These are phyloP conservation scores for Corythaeola cristata DNA, from an alignment of 2,113 vertebrate species.

Conservation along the genomic window DNA sequence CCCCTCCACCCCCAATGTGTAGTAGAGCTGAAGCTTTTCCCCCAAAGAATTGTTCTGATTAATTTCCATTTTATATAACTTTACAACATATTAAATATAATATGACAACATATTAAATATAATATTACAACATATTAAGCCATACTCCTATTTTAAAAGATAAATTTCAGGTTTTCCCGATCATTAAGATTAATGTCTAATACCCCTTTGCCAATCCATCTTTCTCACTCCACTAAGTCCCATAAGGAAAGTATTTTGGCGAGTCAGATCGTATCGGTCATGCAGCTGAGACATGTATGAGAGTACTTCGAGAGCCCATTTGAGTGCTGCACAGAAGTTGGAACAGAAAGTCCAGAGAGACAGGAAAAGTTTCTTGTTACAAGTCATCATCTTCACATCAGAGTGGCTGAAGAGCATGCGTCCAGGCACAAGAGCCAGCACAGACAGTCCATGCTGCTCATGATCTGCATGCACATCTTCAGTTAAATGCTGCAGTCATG, in stretches of 20 bases:
- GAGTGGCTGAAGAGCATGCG: background rate
- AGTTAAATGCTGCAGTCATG: fast-evolving
- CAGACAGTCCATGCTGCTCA: background rate
- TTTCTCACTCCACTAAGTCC: background rate
- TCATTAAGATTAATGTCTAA: background rate
- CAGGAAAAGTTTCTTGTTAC: background rate
- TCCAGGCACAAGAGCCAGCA: background rate
- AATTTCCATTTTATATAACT: background rate
- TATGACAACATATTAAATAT: background rate
- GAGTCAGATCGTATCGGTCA: fast-evolving
- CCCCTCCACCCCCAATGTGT: fast-evolving
- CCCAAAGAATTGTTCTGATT: background rate
- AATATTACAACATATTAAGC: background rate
- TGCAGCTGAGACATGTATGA: fast-evolving
- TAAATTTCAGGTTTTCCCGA: background rate
- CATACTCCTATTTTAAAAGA: background rate
- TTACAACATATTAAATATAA: background rate
- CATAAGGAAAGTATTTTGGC: background rate
- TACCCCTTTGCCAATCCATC: background rate
- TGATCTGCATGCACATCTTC: fast-evolving
- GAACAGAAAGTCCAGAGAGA: background rate
- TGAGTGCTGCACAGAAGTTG: background rate
- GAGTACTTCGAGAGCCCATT: background rate
- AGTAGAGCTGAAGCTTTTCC: background rate
- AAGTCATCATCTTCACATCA: background rate